Conservation (phyloP, 1,140 invertebrate genomes). For the Spodoptera litura region DNA sequence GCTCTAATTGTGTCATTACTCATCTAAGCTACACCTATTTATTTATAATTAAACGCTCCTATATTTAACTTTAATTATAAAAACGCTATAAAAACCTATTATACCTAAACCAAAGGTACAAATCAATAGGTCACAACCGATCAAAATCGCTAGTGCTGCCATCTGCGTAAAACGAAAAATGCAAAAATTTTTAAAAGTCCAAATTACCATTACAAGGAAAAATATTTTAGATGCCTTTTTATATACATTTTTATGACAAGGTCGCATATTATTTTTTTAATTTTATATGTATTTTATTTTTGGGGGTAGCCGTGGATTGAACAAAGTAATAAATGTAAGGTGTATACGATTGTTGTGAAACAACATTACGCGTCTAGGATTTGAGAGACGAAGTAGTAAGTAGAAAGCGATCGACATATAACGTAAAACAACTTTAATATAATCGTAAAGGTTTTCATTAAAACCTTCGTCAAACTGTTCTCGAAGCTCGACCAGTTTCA, state of each 20-base stretch:
- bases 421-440: neutral
- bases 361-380: neutral
- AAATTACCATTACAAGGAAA: neutral
- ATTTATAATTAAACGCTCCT: conserved; percentile 3
- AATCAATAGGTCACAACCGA: neutral
- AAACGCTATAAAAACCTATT: neutral
- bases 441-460: too few species aligned
- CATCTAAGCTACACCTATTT: neutral
- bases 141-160: conserved; percentile 20
- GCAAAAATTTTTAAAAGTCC: neutral
- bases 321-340: conserved; percentile 12
- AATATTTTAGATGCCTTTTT: neutral
- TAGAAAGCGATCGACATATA: neutral
- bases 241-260: conserved; percentile 17
- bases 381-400: neutral
- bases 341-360: conserved; percentile 20
- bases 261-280: conserved; percentile 22
- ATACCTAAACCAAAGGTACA: conserved; percentile 21
- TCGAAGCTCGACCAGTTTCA: too few species aligned
- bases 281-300: conserved; percentile 25
- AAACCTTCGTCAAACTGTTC: too few species aligned
- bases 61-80: conserved; percentile 14
- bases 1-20: neutral
- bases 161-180: neutral
- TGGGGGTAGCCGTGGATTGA: conserved; percentile 5